Percentiles rank a stretch among this genome's conserved stretches.
Evolutionary conservation across 2,888 invertebrate genomes (phyloP).

Genomic region (Drosophila gaucha): DNA sequence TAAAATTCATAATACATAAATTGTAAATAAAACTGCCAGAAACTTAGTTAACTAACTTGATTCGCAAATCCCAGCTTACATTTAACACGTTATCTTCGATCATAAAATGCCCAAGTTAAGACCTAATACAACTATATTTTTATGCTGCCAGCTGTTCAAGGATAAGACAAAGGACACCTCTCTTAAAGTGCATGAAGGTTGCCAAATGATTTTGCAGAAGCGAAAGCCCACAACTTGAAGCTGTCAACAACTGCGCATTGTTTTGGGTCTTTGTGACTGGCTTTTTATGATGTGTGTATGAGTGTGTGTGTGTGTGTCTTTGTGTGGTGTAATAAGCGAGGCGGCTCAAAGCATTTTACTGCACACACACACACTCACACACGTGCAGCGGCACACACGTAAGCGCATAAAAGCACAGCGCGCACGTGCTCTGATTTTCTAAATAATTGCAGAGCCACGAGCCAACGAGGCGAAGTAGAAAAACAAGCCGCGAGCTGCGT

Average conservation of each 20-base stretch:
- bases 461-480: conserved; percentile 15
- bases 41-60: too few species aligned
- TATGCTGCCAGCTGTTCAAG: conserved; percentile 19
- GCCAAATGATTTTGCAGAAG: conserved; percentile 23
- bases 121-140: conserved; percentile 31
- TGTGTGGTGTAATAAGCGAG: conserved; percentile 64
- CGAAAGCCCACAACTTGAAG: conserved; percentile 43
- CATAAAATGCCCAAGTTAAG: conserved; percentile 32
- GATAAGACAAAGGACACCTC: not conserved
- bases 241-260: conserved; percentile 65
- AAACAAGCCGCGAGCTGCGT: conserved; percentile 46
- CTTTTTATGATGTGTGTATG: conserved; percentile 12
- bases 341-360: conserved; percentile 69
- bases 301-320: conserved; percentile 23
- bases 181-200: not conserved
- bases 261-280: conserved; percentile 25
- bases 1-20: too few species aligned
- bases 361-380: conserved; percentile 22
- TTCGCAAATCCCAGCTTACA: not conserved
- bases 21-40: too few species aligned
- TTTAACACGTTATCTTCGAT: conserved; percentile 5
- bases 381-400: conserved; percentile 22
- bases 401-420: conserved; percentile 75
- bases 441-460: conserved; percentile 74
- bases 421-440: conserved; percentile 75